A percentile compares a stretch with the other conserved stretches of the same genome.
Evolutionary conservation across 2,888 invertebrate species (phyloP).

Genomic region (Rotaria magnacalcarata): DNA sequence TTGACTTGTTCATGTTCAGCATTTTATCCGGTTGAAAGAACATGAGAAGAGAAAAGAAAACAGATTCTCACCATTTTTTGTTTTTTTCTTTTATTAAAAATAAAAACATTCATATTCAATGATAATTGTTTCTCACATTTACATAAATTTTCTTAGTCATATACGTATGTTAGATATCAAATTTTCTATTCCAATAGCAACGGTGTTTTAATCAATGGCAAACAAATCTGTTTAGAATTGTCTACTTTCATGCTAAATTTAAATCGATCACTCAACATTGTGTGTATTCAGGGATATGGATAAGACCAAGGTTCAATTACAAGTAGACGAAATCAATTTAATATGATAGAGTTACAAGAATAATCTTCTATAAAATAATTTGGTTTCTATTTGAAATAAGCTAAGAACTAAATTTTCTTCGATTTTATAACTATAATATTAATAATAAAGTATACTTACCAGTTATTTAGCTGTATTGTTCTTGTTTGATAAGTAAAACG

Average conservation of each 20-base stretch:
- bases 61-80: not conserved
- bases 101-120: not conserved
- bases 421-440: not conserved
- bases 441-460: not conserved
- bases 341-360: no score
- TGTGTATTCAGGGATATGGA: no score
- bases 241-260: not conserved
- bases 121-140: not conserved
- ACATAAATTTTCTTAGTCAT: not conserved
- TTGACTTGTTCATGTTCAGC: constrained; percentile 1
- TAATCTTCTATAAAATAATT: no score
- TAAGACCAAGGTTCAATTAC: no score
- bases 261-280: not conserved
- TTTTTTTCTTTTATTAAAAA: not conserved
- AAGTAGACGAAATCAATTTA: no score
- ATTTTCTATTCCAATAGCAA: not conserved
- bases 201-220: not conserved
- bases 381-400: no score
- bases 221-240: not conserved
- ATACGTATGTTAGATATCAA: not conserved
- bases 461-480: not conserved
- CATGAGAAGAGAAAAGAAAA: not conserved
- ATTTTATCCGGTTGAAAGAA: not conserved
- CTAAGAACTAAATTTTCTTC: not conserved
- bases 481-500: no score